Conservation (phyloP, 2,797 vertebrate species). For the Urophycis tenuis region DNA sequence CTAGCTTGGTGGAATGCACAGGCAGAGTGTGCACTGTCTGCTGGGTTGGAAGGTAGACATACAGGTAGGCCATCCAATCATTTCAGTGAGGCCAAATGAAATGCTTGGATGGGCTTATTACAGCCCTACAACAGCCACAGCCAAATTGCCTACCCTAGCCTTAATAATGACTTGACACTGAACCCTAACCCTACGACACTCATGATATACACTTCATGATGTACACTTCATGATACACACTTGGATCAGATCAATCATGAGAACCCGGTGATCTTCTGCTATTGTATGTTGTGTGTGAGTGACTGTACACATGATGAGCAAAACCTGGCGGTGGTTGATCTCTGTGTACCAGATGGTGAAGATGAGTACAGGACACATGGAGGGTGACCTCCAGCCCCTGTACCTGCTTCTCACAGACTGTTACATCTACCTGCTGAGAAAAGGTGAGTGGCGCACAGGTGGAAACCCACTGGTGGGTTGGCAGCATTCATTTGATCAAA, state of each 20-base stretch:
- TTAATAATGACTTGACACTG: too few species aligned
- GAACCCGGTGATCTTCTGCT: neutral
- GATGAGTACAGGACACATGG: slow-evolving; percentile 98
- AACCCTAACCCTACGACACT: too few species aligned
- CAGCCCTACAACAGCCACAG: too few species aligned
- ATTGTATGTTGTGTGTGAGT: neutral
- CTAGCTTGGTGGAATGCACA: too few species aligned
- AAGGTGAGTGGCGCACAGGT: slow-evolving; percentile 70
- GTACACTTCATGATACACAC: too few species aligned
- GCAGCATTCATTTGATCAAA: neutral
- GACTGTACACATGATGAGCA: neutral
- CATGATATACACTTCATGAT: too few species aligned
- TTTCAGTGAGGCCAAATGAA: too few species aligned
- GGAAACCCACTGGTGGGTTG: neutral
- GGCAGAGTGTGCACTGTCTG: too few species aligned
- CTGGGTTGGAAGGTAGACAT: too few species aligned
- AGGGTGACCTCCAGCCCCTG: slow-evolving; percentile 91
- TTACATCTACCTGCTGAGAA: slow-evolving; percentile 91
- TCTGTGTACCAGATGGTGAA: slow-evolving; percentile 82
- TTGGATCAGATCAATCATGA: neutral
- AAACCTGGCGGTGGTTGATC: neutral
- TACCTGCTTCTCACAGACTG: slow-evolving; percentile 92
- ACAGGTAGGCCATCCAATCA: too few species aligned
- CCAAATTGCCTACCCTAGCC: too few species aligned
- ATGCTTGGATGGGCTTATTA: too few species aligned